Evolutionary conservation across 1,140 invertebrate genomes (phyloP).

Genomic region (Pseudomyrmex concolor): DNA sequence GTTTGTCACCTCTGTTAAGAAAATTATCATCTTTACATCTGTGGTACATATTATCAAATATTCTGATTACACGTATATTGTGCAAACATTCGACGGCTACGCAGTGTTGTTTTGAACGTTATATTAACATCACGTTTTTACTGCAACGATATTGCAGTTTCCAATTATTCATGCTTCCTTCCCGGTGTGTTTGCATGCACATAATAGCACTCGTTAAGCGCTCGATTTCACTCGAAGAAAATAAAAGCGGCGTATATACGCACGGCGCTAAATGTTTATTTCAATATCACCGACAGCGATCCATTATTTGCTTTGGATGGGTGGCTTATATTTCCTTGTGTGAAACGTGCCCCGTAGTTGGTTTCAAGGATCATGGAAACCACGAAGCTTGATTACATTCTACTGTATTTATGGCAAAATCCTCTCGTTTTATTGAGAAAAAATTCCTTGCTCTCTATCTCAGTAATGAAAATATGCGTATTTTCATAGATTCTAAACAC

Average conservation of each 20-base stretch:
- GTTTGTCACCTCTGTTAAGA: conserved; percentile 6
- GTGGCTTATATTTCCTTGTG: conserved; percentile 59
- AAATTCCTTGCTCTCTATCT: conserved; percentile 4
- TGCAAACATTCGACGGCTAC: not conserved
- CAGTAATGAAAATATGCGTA: not conserved
- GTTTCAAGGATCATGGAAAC: conserved; percentile 72
- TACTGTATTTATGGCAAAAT: conserved; percentile 55
- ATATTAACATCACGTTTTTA: not conserved
- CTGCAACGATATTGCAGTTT: conserved; percentile 2
- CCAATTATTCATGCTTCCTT: not conserved
- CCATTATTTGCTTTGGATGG: conserved; percentile 74
- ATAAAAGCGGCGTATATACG: not conserved
- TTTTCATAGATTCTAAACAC: not conserved
- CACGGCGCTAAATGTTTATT: conserved; percentile 72
- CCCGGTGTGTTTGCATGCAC: not conserved
- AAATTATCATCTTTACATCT: conserved; percentile 23
- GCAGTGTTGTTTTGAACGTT: not conserved
- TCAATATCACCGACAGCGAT: conserved; percentile 70
- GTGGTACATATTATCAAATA: not conserved
- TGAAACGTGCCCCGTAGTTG: conserved; percentile 74
- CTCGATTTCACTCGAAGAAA: conserved; percentile 2
- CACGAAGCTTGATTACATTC: conserved; percentile 64
- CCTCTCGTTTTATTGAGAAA: conserved; percentile 51
- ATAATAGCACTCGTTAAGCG: conserved; percentile 27
- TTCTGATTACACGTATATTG: not conserved